Base-by-base conservation (phyloP, 1,140 invertebrate species). In the Ceratitis capitata region DNA sequence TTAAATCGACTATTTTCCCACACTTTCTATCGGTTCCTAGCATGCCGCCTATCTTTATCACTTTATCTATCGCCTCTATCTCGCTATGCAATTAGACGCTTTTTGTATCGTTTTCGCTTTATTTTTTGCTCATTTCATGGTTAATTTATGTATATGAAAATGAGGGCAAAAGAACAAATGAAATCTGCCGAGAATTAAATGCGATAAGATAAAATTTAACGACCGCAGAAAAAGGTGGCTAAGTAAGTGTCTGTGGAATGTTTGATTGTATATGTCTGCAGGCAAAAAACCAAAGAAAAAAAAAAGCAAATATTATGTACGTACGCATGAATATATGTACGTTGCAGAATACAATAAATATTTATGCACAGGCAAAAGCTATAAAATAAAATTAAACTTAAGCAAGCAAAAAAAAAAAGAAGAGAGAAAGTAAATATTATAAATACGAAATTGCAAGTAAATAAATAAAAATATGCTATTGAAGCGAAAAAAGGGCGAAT, bases 171-270 rank as follows among this genome's bases (percentile, higher is more conserved):
- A 10, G 69, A 78, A 78, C 9, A 78, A 78, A 23, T 78, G 69
- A n/a, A 78, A 78, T 78, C 69, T 45, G 69, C 26, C 9, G 39
- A 45, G 69, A 78, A 47, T 47, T 45, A 78, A 78, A 78, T 78
- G 35, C 19, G 69, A 78, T 78, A 78, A 78, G 69, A 45, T 78
- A 78, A 78, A 45, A 78, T 78, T 45, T 45, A 78, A 45, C 23
- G n/a, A 45, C 69, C 69, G n/a, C 19, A 45, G n/a, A 78, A 78
- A 78, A 26, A 78, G 69, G 69, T 78, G n/a, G n/a, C n/a, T n/a
- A 45, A 5, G 39, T 6, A 39, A n/a, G 16, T 14, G 14, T 9
- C 9, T 47, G 45, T 45, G 19, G 16, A 9, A 39, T 39, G 29
- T 35, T 7, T 35, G 16, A 10, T 10, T 19, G 19, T 56, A 3